Evolutionary conservation across 2,797 vertebrate species (phyloP).

Genomic region (Saguinus oedipus): DNA sequence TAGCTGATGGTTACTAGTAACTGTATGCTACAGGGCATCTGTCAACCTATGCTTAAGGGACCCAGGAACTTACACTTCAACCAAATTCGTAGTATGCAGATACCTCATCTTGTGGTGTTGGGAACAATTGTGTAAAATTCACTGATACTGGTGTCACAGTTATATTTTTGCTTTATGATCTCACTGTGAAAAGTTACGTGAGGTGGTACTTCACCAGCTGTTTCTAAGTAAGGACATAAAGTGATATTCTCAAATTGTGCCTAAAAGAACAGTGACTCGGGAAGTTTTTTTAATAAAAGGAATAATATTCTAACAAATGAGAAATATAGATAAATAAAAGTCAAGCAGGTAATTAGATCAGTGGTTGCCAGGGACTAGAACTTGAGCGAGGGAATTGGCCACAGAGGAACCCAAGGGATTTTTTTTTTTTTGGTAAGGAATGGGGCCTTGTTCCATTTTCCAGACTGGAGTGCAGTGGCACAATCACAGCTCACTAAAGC

Average conservation of each 20-base stretch:
- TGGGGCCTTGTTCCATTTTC: too few relatives aligned
- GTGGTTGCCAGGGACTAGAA: neutral
- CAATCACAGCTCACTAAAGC: too few relatives aligned
- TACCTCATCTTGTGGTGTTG: neutral
- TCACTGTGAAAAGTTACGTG: neutral
- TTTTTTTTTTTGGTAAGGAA: neutral
- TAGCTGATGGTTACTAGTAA: neutral
- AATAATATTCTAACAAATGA: slow-evolving; percentile 22
- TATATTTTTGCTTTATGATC: neutral
- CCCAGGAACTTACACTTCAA: neutral
- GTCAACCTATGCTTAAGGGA: neutral
- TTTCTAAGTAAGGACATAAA: slow-evolving; percentile 4
- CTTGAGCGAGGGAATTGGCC: neutral
- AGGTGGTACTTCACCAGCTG: neutral
- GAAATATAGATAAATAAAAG: neutral
- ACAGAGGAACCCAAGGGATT: neutral
- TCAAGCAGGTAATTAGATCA: neutral
- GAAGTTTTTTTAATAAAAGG: slow-evolving; percentile 18
- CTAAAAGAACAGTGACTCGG: neutral
- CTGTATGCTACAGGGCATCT: neutral
- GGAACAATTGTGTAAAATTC: neutral
- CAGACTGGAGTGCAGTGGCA: too few relatives aligned
- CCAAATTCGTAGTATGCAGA: neutral
- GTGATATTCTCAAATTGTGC: neutral
- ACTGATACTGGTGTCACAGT: neutral